These are phyloP conservation scores for Parapsyche elsis DNA, from an alignment of 1,140 invertebrate species.

Conservation along the genomic window DNA sequence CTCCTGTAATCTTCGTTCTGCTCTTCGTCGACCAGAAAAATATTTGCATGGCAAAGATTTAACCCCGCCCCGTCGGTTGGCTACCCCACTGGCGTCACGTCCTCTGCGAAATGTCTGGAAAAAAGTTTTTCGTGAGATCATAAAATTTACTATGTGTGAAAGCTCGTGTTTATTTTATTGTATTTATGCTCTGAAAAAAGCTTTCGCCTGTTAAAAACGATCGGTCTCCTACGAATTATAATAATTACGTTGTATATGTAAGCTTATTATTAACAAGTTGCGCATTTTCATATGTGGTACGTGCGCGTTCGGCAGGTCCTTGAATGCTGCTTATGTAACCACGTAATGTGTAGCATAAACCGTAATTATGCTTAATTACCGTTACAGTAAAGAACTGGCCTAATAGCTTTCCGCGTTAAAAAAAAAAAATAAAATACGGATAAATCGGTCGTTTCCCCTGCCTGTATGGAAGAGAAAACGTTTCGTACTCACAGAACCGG, in stretches of 20 bases:
- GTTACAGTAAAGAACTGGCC: not conserved
- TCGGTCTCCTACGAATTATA: too few species aligned
- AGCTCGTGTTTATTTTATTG: too few species aligned
- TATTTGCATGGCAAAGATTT: conserved; percentile 36
- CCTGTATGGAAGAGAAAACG: not conserved
- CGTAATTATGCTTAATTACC: conserved; percentile 27
- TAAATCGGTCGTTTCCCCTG: conserved; percentile 1
- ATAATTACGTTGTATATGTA: too few species aligned
- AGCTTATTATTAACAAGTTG: too few species aligned
- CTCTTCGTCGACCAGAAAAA: conserved; percentile 17
- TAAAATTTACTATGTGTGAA: too few species aligned
- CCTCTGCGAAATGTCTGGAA: not conserved
- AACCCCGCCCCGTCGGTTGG: not conserved
- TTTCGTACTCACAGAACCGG: not conserved
- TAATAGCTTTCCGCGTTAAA: conserved; percentile 12
- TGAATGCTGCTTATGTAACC: not conserved
- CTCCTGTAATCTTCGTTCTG: conserved; percentile 24
- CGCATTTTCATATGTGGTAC: too few species aligned
- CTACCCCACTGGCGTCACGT: not conserved
- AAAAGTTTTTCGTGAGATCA: too few species aligned
- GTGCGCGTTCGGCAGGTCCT: not conserved
- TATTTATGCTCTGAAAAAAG: too few species aligned
- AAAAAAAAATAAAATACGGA: conserved; percentile 19
- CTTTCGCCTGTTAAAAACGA: too few species aligned
- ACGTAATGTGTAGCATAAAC: not conserved